phyloP scores from a whole-genome alignment of 2,797 vertebrate species.

The Agapornis canus region DNA sequence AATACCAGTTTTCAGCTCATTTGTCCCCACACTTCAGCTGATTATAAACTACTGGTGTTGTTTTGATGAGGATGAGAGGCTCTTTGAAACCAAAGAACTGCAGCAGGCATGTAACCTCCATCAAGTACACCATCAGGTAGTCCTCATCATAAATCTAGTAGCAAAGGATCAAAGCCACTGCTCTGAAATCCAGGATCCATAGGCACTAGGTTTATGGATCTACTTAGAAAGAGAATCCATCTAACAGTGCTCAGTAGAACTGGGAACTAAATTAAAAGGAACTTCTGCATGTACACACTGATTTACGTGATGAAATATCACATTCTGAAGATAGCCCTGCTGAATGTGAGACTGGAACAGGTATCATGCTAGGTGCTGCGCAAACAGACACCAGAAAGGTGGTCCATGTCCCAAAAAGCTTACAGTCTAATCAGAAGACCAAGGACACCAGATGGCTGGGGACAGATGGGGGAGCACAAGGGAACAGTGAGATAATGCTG shows the following conservation, averaged over 20 bases:
- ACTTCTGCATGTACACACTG: accelerated
- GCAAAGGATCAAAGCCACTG: background rate
- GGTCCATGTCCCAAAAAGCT: slow-evolving; percentile 11
- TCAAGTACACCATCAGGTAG: background rate
- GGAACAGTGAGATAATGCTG: slow-evolving; percentile 64
- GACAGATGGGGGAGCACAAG: slow-evolving; percentile 60
- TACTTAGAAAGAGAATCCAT: background rate
- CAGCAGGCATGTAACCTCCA: background rate
- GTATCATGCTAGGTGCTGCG: background rate
- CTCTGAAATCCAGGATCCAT: background rate
- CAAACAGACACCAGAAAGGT: background rate
- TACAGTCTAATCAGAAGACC: slow-evolving; percentile 18
- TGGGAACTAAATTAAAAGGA: background rate
- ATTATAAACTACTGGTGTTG: background rate
- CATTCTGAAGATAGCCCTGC: background rate
- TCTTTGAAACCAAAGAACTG: background rate
- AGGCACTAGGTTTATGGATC: background rate
- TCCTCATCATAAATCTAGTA: background rate
- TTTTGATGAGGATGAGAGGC: background rate
- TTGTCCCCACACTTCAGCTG: background rate
- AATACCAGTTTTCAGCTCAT: background rate
- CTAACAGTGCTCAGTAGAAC: accelerated
- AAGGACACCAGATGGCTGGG: slow-evolving; percentile 60
- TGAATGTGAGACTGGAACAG: background rate
- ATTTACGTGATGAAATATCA: background rate